Evolutionary conservation across 2,888 invertebrate genomes (phyloP).

Genomic region (Aphrophora alni): DNA sequence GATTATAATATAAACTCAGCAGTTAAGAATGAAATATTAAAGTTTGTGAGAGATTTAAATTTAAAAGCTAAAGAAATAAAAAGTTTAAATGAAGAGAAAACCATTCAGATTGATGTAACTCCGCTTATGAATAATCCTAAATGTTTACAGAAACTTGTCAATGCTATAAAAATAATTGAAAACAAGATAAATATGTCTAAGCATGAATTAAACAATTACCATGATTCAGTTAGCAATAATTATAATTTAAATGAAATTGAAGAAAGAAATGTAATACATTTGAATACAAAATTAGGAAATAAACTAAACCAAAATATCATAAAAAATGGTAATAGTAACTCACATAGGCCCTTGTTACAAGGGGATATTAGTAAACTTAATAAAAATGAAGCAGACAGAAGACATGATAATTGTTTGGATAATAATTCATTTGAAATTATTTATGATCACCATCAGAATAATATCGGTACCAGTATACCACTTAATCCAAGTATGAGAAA

Average conservation of each 20-base stretch:
- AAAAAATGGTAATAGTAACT: too few species aligned
- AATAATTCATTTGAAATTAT: too few species aligned
- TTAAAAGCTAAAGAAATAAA: neutral
- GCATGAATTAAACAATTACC: neutral
- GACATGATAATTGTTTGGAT: too few species aligned
- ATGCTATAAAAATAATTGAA: neutral
- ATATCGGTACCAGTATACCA: too few species aligned
- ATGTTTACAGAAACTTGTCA: neutral
- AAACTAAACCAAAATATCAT: too few species aligned
- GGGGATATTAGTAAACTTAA: too few species aligned
- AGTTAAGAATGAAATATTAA: neutral
- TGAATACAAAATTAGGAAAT: neutral
- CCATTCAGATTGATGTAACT: neutral
- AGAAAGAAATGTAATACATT: neutral
- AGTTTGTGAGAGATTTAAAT: neutral
- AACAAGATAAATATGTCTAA: neutral
- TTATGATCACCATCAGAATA: too few species aligned
- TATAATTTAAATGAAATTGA: neutral
- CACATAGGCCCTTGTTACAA: too few species aligned
- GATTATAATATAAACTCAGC: neutral
- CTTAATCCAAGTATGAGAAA: too few species aligned
- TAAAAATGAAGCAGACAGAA: too few species aligned
- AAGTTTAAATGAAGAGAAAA: neutral
- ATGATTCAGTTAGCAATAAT: neutral
- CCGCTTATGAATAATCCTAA: neutral